These are phyloP conservation scores for Menura novaehollandiae DNA, from an alignment of 2,113 vertebrate genomes.

Conservation along the genomic window DNA sequence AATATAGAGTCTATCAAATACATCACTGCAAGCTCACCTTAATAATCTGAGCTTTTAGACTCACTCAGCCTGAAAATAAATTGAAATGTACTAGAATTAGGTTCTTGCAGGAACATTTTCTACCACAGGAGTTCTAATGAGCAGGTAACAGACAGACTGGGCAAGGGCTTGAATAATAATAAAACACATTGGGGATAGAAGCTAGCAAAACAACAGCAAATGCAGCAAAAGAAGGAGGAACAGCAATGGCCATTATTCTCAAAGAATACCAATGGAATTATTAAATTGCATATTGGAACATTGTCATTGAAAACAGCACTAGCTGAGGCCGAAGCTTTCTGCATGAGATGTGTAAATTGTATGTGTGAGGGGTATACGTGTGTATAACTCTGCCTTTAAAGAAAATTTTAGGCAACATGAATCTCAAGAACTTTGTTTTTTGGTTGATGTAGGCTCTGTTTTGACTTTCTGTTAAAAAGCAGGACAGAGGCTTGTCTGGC, in stretches of 20 bases:
- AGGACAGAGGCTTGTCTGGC: neutral
- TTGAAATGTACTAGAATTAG: neutral
- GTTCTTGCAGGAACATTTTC: neutral
- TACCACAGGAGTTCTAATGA: neutral
- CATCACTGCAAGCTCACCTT: neutral
- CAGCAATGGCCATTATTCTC: neutral
- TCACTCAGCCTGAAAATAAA: neutral
- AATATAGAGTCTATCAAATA: neutral
- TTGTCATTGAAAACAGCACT: neutral
- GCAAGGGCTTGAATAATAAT: neutral
- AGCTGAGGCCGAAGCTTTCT: neutral
- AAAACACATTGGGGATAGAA: neutral
- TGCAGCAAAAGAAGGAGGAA: neutral
- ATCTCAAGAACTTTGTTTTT: neutral
- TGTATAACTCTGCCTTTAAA: neutral
- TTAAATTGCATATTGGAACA: neutral
- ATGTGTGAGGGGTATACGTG: fast-evolving
- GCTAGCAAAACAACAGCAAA: neutral
- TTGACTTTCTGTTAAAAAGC: neutral
- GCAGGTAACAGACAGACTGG: neutral
- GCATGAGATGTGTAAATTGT: neutral
- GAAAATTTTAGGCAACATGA: neutral
- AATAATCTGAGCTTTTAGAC: neutral
- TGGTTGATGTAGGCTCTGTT: neutral
- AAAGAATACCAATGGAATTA: neutral